phyloP scores from a whole-genome alignment of 1,140 invertebrate genomes.

The Steinernema feltiae region DNA sequence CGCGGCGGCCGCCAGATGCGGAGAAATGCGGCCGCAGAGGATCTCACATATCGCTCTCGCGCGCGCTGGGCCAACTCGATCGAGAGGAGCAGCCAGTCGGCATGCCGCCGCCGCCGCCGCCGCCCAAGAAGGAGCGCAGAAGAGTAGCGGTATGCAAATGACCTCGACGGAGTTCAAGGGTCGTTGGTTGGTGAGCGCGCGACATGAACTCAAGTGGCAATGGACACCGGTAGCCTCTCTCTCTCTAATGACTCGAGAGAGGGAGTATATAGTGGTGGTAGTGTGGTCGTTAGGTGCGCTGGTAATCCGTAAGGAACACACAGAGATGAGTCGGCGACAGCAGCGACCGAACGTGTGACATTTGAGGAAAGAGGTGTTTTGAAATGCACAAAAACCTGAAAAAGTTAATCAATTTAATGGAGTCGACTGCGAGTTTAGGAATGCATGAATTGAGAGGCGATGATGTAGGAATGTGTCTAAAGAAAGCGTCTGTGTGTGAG shows the following conservation, averaged over 20 bases:
- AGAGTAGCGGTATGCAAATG: not conserved
- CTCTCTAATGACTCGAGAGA: too few species aligned
- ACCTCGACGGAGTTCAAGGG: slow-evolving; percentile 7
- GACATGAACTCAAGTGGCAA: not conserved
- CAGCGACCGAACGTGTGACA: too few species aligned
- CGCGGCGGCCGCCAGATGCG: not conserved
- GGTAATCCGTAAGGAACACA: not conserved
- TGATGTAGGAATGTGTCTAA: too few species aligned
- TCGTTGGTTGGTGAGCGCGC: not conserved
- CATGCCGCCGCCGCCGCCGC: not conserved
- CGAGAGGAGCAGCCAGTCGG: too few species aligned
- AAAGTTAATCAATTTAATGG: too few species aligned
- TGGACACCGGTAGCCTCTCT: not conserved
- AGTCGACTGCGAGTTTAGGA: too few species aligned
- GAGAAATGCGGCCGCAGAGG: not conserved
- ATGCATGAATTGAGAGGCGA: too few species aligned
- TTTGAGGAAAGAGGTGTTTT: not conserved
- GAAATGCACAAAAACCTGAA: not conserved
- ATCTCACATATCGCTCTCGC: too few species aligned
- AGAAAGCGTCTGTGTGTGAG: too few species aligned
- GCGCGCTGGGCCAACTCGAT: too few species aligned
- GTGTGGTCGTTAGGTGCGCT: not conserved
- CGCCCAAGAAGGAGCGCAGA: not conserved
- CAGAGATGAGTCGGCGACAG: too few species aligned
- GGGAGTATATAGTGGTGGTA: not conserved